Evolutionary conservation across 2,113 vertebrate species (phyloP), one percentile per base, ranked within the genome.

Genomic region (Gambusia holbrooki): DNA sequence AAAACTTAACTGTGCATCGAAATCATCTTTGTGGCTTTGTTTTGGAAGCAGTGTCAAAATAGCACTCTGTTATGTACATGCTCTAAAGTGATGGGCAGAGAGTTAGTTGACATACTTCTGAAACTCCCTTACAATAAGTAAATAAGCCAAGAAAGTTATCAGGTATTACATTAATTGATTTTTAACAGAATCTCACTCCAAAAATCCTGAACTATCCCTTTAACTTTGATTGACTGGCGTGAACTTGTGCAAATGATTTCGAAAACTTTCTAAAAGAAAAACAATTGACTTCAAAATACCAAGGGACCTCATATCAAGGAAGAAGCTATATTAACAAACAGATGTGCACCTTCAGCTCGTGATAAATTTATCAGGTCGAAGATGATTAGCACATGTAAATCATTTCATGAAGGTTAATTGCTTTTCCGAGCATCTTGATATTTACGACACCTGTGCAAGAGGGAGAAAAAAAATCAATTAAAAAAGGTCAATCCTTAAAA

Each of bases 401-500:
- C 2, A 30, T 10, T 54, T 14, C 19, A 40, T 70, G 80, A 89
- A 90, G 91, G 89, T 91, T 88, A 92, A 92, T 81, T 17, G 85
- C 84, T 91, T 90, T 79, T 35, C 35, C 64, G 75, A 86, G 87
- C 62, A 71, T 81, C 77, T 83, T 88, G 89, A 88, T 90, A 90
- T 92, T 90, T 90, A 75, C 30, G 27, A 67, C 89, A 88, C 86
- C 84, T 85, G 87, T 11, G 48, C 71, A 77, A 62, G 1, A 19
- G 0, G 33, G 61, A 11, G 10, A 11, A 68, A 70, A 54, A 15
- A 77, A 91, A 88, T 91, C 87, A 86, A 86, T 84, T 71, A 66
- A 74, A 78, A 88, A 93, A 88, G 89, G 87, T 88, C 87, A 91
- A 81, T 81, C 65, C 32, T 61, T 76, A 73, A 84, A 83, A 82